phyloP scores from a whole-genome alignment of 2,797 vertebrate genomes.

The Scolopax rusticola region DNA sequence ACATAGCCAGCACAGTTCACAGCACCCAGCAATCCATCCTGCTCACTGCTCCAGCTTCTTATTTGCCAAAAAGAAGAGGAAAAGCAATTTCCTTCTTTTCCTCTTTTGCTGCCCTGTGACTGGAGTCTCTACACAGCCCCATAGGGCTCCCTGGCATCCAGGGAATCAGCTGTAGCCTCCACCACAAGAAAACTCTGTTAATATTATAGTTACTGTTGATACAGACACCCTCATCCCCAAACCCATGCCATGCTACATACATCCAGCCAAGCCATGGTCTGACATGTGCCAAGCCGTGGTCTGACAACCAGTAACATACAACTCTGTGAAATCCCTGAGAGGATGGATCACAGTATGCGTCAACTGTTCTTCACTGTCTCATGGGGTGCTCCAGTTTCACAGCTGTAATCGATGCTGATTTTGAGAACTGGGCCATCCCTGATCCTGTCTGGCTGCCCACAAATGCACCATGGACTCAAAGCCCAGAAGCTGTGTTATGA shows the following conservation, averaged over 20 bases:
- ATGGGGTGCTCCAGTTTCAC: neutral
- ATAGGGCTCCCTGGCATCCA: neutral
- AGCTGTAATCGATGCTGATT: neutral
- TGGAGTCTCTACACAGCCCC: neutral
- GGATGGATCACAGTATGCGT: neutral
- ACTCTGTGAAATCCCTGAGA: neutral
- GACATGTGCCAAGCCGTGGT: neutral
- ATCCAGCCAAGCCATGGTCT: neutral
- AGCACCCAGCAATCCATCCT: conserved; percentile 27
- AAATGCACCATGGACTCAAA: neutral
- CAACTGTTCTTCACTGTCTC: neutral
- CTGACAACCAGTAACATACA: neutral
- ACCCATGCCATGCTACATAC: neutral
- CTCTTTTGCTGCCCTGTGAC: neutral
- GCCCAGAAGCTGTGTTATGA: neutral
- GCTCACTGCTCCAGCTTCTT: neutral
- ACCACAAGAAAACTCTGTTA: neutral
- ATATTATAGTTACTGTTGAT: neutral
- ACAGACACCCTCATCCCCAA: neutral
- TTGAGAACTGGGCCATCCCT: neutral
- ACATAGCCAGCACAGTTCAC: conserved; percentile 19
- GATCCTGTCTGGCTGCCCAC: neutral
- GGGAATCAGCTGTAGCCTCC: neutral
- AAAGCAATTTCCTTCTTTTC: conserved; percentile 20
- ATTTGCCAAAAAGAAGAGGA: conserved; percentile 14